Base-by-base conservation (phyloP, 2,797 vertebrate genomes). In the Rhinella marina region DNA sequence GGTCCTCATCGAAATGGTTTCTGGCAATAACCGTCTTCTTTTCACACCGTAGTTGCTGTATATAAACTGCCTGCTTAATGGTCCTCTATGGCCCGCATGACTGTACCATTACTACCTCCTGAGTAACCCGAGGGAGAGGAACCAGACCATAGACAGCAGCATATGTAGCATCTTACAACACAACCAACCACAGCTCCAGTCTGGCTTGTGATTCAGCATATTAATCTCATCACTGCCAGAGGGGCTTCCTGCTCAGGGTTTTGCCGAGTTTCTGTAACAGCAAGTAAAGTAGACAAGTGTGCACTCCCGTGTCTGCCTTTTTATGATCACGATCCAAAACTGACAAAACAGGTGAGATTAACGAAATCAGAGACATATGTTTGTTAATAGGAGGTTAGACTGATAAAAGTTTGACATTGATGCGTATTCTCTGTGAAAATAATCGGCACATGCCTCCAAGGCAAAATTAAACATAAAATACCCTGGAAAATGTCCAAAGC, bases 381-480 rank as follows among this genome's bases (percentile, higher is more conserved):
- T 86, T 86, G 84, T 54, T 89, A 78, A 86, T 89, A 57, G 64
- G 29, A 86, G 73, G 52, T 66, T 23, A 73, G 73, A 61, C 82
- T 78, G 88, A 78, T 89, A 82, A 86, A 86, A 56, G n/a, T 56
- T 86, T 89, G 85, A 83, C 81, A 89, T 84, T 89, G 85, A 89
- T 86, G 85, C 19, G 85, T 83, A 61, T 27, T 66, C 82, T 61
- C 54, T 85, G 82, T n/a, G 80, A 86, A 79, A 83, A 89, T 86
- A 78, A 86, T 89, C 88, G 79, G 79, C 86, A 72, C 81, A 79
- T 86, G 85, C 73, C 88, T 84, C 80, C 32, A n/a, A 89, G 88
- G 88, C 85, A 86, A 89, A 78, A 89, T 89, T 86, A 89, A 86
- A 89, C 85, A 86, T 86, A 89, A 86, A 89, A 86, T 89, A 86